Evolutionary conservation across 2,113 vertebrate genomes (phyloP), one percentile per base, ranked within the genome.

Genomic region (Seriola aureovittata): DNA sequence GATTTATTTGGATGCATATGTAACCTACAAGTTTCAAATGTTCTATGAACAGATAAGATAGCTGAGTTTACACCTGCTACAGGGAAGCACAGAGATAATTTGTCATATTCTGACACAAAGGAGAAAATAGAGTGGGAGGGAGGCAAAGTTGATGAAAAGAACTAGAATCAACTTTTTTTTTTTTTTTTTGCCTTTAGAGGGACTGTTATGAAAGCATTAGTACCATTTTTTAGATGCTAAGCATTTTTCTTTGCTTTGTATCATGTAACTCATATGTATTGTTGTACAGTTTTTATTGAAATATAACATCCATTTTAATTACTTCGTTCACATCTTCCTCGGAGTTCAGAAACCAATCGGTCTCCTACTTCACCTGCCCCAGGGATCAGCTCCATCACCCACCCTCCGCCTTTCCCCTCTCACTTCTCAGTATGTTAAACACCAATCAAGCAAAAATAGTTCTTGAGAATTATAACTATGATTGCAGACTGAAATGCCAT

Each of bases 1-100:
- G 84, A 94, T 95, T 95, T 94, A 94, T 95, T 91, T 90, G 85
- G 71, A 73, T 86, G 86, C 85, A 86, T 78, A 79, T 42, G 40
- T 86, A 87, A 88, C 81, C 85, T 88, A 90, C 84, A 90, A 48
- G 78, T 91, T 93, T 92, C 78, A 93, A 94, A 91, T 86, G 85
- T 85, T 75, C 59, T 29, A 7, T 57, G 78, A 69, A 42, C 62
- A 85, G 89, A 94, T 93, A 90, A 90, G 91, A 93, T 93, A 93
- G 80, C 87, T 59, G 74, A 78, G 88, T 90, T 89, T 88, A 86
- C 80, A 82, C 71, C 85, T 85, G 63, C 81, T 88, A 88, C 89
- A 90, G 52, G 74, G 71, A 78, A 77, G 86, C 46, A 57, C 88
- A 36, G 46, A 55, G 60, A 82, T 86, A 82, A 94, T 94, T 91